Percentiles rank a stretch among this genome's conserved stretches.
phyloP scores from a whole-genome alignment of 2,113 vertebrate species.

The Tragulus kanchil region DNA sequence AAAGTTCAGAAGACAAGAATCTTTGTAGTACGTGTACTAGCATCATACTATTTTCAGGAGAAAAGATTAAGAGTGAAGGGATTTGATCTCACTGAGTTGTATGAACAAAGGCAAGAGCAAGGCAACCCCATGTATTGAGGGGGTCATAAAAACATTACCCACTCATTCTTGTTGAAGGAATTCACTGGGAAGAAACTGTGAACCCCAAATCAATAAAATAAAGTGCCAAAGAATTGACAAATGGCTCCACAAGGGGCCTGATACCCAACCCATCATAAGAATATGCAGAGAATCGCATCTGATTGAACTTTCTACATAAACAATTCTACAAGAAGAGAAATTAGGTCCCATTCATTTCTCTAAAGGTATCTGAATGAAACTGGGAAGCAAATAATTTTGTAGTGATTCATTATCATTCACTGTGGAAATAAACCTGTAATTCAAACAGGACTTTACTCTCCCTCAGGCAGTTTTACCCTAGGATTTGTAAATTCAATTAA shows the following conservation, averaged over 20 bases:
- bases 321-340: neutral
- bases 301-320: neutral
- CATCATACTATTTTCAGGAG: neutral
- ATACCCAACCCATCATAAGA: neutral
- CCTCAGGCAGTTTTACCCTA: slow-evolving; percentile 23
- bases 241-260: too few species aligned
- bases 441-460: slow-evolving; percentile 54
- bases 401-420: slow-evolving; percentile 51
- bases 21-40: neutral
- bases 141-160: neutral
- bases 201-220: neutral
- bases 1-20: neutral
- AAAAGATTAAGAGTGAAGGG: neutral
- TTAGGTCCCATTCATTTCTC: neutral
- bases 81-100: neutral
- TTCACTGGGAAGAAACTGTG: neutral
- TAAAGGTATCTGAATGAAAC: slow-evolving; percentile 42
- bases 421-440: slow-evolving; percentile 59
- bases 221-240: neutral
- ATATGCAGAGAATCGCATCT: neutral
- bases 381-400: slow-evolving; percentile 63
- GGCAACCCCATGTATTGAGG: neutral
- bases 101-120: slow-evolving; percentile 19
- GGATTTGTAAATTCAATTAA: slow-evolving; percentile 41
- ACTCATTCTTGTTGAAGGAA: neutral